A percentile compares a stretch with the other conserved stretches of the same genome.
These are phyloP conservation scores for Branchipolynoe longqiensis DNA, from an alignment of 2,888 invertebrate genomes.

Conservation along the genomic window DNA sequence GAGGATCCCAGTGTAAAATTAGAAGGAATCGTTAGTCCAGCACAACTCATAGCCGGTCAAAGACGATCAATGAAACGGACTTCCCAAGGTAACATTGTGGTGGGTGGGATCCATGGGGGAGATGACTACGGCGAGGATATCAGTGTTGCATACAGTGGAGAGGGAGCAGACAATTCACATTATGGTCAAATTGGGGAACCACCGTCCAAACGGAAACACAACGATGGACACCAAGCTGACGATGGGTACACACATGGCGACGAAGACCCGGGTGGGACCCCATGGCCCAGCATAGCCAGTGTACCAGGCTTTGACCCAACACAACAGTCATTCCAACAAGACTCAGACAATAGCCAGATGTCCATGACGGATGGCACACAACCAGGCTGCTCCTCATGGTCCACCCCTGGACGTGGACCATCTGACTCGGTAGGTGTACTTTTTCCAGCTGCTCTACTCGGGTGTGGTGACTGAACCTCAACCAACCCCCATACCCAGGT, in stretches of 20 bases:
- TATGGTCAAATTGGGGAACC: constrained; percentile 41
- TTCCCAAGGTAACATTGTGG: constrained; percentile 7
- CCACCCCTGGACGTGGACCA: constrained; percentile 39
- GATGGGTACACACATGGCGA: constrained; percentile 17
- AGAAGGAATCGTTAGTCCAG: constrained; percentile 43
- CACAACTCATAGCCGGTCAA: constrained; percentile 45
- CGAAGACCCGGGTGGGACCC: constrained; percentile 19
- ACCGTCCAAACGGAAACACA: constrained; percentile 2
- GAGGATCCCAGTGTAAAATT: constrained; percentile 42
- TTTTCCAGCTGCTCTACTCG: not conserved
- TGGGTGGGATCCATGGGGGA: not conserved
- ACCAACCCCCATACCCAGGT: not conserved
- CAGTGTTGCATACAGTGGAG: not conserved
- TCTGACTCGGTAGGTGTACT: constrained; percentile 53
- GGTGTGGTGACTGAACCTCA: not conserved
- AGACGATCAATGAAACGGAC: constrained; percentile 38
- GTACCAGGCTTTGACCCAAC: constrained; percentile 34
- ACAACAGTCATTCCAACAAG: constrained; percentile 55
- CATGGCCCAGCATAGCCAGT: constrained; percentile 32
- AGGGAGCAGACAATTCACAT: not conserved
- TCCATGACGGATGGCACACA: constrained; percentile 30
- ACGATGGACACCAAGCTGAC: not conserved
- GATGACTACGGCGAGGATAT: constrained; percentile 6
- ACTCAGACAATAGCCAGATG: constrained; percentile 39
- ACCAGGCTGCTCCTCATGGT: constrained; percentile 42